Conservation (phyloP, 1,140 invertebrate species). For the Pseudomyrmex gracilis region DNA sequence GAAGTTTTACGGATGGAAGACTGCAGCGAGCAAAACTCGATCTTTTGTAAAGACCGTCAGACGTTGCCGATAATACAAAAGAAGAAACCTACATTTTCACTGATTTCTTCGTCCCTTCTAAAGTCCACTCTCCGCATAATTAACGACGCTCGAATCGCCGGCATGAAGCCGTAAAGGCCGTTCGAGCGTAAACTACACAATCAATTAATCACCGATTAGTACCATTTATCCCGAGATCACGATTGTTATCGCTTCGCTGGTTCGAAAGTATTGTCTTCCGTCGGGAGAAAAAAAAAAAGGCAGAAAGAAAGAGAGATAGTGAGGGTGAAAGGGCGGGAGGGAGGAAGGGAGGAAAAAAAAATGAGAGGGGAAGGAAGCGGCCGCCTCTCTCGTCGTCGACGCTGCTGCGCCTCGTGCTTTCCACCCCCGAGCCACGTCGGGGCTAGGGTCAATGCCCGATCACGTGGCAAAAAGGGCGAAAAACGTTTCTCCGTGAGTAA, state of each 20-base stretch:
- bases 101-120: conserved; percentile 14
- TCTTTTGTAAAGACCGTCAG: background rate
- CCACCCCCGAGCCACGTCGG: conserved; percentile 70
- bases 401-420: conserved; percentile 70
- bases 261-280: conserved; percentile 58
- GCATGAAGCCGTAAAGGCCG: conserved; percentile 42
- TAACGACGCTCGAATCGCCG: conserved; percentile 50
- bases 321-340: background rate
- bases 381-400: conserved; percentile 68
- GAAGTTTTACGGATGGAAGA: background rate
- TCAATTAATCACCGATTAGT: conserved; percentile 62
- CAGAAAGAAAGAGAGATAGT: background rate
- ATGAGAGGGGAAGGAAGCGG: conserved; percentile 59
- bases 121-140: conserved; percentile 56
- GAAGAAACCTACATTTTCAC: conserved; percentile 20
- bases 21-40: background rate
- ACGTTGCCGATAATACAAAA: background rate
- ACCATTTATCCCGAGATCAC: conserved; percentile 60
- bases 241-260: conserved; percentile 62
- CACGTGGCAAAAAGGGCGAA: conserved; percentile 69
- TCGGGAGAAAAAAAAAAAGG: conserved; percentile 22
- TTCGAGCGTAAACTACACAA: conserved; percentile 59
- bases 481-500: conserved; percentile 69
- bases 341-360: conserved; percentile 9
- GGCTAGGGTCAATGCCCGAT: conserved; percentile 74